These are phyloP conservation scores for Corvus moneduloides DNA, from an alignment of 2,113 vertebrate genomes.

Conservation along the genomic window DNA sequence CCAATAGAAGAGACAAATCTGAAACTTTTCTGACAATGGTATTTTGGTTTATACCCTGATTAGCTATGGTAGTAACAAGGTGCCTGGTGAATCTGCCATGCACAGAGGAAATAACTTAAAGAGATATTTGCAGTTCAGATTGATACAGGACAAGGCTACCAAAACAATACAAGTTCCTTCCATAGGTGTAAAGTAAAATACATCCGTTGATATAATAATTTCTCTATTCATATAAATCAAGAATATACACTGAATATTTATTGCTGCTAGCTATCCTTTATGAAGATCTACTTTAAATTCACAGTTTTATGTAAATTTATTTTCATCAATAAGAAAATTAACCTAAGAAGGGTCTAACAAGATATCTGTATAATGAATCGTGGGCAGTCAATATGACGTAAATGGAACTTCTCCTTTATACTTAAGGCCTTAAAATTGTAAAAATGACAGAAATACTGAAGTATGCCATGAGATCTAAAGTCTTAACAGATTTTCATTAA, in stretches of 20 bases:
- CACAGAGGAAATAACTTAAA: neutral
- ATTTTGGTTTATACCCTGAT: neutral
- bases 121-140: neutral
- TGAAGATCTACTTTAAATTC: neutral
- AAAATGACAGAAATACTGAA: neutral
- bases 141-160: neutral
- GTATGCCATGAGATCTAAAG: neutral
- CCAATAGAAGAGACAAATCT: neutral
- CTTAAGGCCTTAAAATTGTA: neutral
- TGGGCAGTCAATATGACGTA: neutral
- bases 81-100: neutral
- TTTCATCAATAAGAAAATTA: conserved; percentile 18
- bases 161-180: neutral
- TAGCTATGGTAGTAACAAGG: neutral
- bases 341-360: neutral
- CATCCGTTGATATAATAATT: neutral
- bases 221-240: neutral
- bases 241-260: neutral
- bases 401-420: neutral
- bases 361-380: neutral
- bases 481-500: neutral
- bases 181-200: neutral
- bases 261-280: neutral
- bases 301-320: neutral
- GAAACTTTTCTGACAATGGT: neutral